A percentile compares a stretch with the other conserved stretches of the same genome.
These are phyloP conservation scores for Trypoxylus dichotomus DNA, from an alignment of 1,140 invertebrate genomes.

Conservation along the genomic window DNA sequence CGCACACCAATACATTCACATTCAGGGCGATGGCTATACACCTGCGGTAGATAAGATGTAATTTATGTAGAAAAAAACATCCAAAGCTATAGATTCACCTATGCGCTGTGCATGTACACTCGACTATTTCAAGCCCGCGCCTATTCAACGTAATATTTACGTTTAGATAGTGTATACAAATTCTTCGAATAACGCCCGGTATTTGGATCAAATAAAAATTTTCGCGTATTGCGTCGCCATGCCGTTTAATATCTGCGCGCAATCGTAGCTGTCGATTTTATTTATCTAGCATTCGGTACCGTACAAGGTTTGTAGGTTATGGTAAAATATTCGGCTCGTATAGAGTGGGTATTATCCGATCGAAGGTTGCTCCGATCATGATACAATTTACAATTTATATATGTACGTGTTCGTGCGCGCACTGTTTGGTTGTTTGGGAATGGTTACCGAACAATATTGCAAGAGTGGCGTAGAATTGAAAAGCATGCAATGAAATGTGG, in stretches of 20 bases:
- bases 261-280: neutral
- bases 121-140: neutral
- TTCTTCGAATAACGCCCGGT: neutral
- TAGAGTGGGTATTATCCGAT: neutral
- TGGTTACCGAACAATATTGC: neutral
- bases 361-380: neutral
- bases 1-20: neutral
- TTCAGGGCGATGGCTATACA: neutral
- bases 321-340: neutral
- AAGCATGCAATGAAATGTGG: no score
- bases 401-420: neutral
- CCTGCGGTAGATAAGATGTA: slow-evolving; percentile 1
- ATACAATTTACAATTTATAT: slow-evolving; percentile 4
- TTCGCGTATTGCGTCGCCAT: neutral
- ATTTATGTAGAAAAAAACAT: neutral
- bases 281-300: neutral
- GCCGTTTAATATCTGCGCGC: neutral
- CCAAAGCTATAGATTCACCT: neutral
- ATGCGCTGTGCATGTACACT: neutral
- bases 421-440: neutral
- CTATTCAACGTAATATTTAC: neutral
- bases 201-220: neutral
- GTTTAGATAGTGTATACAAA: neutral
- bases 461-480: neutral
- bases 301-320: slow-evolving; percentile 1